Percentiles rank a stretch among this genome's conserved stretches.
phyloP scores from a whole-genome alignment of 2,797 vertebrate genomes.

The Centropyge bicolor region DNA sequence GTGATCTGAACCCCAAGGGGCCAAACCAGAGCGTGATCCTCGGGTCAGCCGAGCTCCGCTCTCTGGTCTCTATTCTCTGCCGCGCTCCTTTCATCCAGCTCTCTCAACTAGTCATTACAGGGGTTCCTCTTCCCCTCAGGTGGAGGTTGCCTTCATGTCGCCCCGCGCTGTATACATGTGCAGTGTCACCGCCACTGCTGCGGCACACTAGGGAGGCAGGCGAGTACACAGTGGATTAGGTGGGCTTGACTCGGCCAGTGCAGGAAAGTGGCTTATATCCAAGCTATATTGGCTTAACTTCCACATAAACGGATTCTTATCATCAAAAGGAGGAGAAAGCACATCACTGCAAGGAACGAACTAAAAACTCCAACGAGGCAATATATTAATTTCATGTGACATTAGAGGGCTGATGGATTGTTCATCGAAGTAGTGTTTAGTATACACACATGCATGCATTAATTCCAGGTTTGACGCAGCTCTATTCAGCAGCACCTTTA shows the following conservation, averaged over 20 bases:
- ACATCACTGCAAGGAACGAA: slow-evolving; percentile 36
- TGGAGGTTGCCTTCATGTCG: slow-evolving; percentile 59
- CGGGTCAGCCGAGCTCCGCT: slow-evolving; percentile 59
- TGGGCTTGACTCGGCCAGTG: slow-evolving; percentile 45
- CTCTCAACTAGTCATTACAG: slow-evolving; percentile 78
- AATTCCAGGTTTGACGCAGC: slow-evolving; percentile 49
- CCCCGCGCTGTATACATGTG: slow-evolving; percentile 50
- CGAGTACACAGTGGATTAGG: slow-evolving; percentile 57
- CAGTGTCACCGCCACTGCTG: slow-evolving; percentile 44
- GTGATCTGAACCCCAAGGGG: slow-evolving; percentile 79
- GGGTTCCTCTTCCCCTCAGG: slow-evolving; percentile 63
- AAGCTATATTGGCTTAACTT: slow-evolving; percentile 26
- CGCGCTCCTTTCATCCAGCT: slow-evolving; percentile 70
- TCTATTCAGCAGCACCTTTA: slow-evolving; percentile 46
- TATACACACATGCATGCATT: slow-evolving; percentile 20
- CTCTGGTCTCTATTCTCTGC: slow-evolving; percentile 61
- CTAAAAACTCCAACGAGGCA: slow-evolving; percentile 55
- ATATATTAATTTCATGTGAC: slow-evolving; percentile 71
- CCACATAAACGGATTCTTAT: slow-evolving; percentile 41
- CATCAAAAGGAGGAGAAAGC: slow-evolving; percentile 25
- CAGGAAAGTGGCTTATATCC: slow-evolving; percentile 53
- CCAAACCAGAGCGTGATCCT: slow-evolving; percentile 72
- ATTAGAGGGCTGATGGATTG: slow-evolving; percentile 56
- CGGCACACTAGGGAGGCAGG: slow-evolving; percentile 25
- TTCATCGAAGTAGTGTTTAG: slow-evolving; percentile 48